Evolutionary conservation across 2,888 invertebrate genomes (phyloP).

Genomic region (Volucella inflata): DNA sequence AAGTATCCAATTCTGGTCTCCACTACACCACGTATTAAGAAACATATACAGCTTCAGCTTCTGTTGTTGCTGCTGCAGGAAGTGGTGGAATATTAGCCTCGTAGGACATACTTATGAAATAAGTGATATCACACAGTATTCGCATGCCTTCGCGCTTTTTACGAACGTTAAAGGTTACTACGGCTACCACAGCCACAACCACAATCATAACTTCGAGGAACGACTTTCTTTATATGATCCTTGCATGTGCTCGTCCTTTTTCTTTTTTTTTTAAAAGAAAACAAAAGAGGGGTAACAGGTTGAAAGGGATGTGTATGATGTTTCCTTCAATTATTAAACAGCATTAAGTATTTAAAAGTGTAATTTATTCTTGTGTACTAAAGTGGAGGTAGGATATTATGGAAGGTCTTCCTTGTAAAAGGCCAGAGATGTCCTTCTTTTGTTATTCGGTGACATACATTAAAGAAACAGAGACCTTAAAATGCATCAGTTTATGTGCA

Average conservation of each 20-base stretch:
- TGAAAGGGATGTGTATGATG: constrained; percentile 6
- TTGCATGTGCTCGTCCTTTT: background rate
- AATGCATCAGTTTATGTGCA: constrained; percentile 40
- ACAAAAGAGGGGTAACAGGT: background rate
- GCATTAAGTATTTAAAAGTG: constrained; percentile 52
- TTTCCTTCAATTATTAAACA: constrained; percentile 45
- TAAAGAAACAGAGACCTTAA: constrained; percentile 25
- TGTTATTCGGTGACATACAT: constrained; percentile 3
- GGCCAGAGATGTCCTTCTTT: constrained; percentile 26
- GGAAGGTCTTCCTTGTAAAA: constrained; percentile 3
- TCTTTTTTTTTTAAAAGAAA: no score
- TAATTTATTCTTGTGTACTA: constrained; percentile 40
- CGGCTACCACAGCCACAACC: no score
- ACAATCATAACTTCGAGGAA: background rate
- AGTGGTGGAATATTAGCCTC: constrained; percentile 29
- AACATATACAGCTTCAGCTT: background rate
- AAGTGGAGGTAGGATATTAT: background rate
- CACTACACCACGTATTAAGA: no score
- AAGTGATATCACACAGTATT: constrained; percentile 37
- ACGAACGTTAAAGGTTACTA: background rate
- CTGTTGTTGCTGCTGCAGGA: constrained; percentile 1
- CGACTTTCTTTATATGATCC: constrained; percentile 6
- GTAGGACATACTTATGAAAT: constrained; percentile 49
- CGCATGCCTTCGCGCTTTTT: constrained; percentile 19
- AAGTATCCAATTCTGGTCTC: no score